Percentiles rank a stretch among this genome's conserved stretches.
These are phyloP conservation scores for Corythornis madagascariensis DNA, from an alignment of 2,113 vertebrate genomes.

Conservation along the genomic window DNA sequence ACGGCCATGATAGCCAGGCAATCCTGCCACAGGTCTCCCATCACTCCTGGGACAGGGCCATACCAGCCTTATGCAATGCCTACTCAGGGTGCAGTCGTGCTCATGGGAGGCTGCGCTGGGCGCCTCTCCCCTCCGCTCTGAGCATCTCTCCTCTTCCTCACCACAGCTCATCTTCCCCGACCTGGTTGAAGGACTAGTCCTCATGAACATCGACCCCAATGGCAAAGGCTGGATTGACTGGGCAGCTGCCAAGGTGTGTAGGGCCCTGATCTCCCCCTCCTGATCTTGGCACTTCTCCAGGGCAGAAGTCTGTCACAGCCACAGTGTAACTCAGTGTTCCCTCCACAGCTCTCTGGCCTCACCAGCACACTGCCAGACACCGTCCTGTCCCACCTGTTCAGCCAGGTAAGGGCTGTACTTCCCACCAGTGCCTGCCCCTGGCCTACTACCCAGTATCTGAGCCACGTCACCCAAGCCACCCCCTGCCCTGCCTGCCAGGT, in stretches of 20 bases:
- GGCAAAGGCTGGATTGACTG: slow-evolving; percentile 99
- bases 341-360: slow-evolving; percentile 85
- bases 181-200: slow-evolving; percentile 93
- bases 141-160: not conserved
- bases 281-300: fast-evolving
- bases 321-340: not conserved
- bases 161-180: slow-evolving; percentile 92
- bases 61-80: not conserved
- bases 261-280: fast-evolving
- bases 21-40: not conserved
- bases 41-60: not conserved
- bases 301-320: fast-evolving
- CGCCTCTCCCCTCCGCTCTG: not conserved
- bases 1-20: not conserved
- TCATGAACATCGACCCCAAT: slow-evolving; percentile 95
- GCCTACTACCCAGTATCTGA: not conserved
- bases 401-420: slow-evolving; percentile 83
- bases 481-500: not conserved
- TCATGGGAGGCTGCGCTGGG: not conserved
- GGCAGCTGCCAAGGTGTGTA: slow-evolving; percentile 91
- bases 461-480: fast-evolving
- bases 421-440: not conserved
- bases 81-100: not conserved
- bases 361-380: slow-evolving; percentile 90
- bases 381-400: slow-evolving; percentile 93